Percentiles rank a stretch among this genome's conserved stretches.
phyloP scores from a whole-genome alignment of 2,113 vertebrate genomes.

The Eubucco bourcierii region DNA sequence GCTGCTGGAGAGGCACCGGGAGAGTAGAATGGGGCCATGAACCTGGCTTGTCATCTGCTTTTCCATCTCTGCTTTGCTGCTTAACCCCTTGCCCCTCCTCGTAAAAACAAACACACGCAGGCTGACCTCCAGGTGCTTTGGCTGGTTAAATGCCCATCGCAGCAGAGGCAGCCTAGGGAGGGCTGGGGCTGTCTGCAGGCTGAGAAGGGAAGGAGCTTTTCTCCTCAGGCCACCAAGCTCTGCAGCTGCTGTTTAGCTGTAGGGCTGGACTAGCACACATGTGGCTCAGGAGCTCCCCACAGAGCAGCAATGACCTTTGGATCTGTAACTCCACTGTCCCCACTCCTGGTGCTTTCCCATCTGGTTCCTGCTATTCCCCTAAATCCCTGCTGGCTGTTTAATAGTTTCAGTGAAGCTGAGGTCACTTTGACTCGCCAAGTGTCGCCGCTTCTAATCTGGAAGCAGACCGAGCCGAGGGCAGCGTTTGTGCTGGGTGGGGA shows the following conservation, averaged over 20 bases:
- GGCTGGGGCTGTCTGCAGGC: neutral
- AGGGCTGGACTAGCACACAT: neutral
- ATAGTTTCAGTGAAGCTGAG: slow-evolving; percentile 18
- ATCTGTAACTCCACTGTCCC: slow-evolving; percentile 32
- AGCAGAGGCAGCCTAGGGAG: neutral
- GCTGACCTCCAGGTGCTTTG: slow-evolving; percentile 22
- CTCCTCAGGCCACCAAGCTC: neutral
- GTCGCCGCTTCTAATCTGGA: slow-evolving; percentile 40
- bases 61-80: neutral
- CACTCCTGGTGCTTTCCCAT: slow-evolving; percentile 24
- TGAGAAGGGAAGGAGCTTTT: neutral
- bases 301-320: slow-evolving; percentile 8
- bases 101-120: neutral
- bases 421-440: slow-evolving; percentile 31
- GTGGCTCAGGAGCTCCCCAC: neutral
- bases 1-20: neutral
- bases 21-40: neutral
- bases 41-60: neutral
- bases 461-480: neutral
- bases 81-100: neutral
- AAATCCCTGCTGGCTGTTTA: slow-evolving; percentile 40
- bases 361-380: slow-evolving; percentile 25
- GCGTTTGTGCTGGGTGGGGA: neutral
- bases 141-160: neutral
- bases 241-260: neutral